These are phyloP conservation scores for Psilopogon haemacephalus DNA, from an alignment of 2,113 vertebrate species.

Conservation along the genomic window DNA sequence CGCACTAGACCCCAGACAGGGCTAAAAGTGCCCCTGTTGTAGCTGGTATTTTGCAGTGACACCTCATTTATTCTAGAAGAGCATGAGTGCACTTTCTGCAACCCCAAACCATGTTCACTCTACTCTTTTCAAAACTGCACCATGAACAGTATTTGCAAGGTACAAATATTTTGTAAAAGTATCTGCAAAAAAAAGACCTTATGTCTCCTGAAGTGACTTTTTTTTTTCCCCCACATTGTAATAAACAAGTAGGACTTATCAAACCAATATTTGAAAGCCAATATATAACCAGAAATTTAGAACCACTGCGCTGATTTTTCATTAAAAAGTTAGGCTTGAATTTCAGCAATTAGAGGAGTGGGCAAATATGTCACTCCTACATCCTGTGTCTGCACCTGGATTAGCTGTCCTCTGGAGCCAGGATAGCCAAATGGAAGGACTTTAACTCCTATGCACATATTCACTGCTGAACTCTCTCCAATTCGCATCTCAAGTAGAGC, in stretches of 20 bases:
- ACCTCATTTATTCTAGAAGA: constrained; percentile 36
- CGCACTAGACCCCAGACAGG: neutral
- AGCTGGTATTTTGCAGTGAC: constrained; percentile 33
- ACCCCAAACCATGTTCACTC: neutral
- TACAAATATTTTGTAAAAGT: neutral
- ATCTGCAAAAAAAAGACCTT: neutral
- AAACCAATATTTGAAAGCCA: neutral
- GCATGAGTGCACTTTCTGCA: neutral
- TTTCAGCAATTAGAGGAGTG: neutral
- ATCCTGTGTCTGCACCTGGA: neutral
- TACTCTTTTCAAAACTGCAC: neutral
- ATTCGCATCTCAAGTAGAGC: neutral
- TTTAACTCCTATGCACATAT: neutral
- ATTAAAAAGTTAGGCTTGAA: neutral
- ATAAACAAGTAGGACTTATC: neutral
- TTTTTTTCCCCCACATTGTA: neutral
- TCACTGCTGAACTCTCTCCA: neutral
- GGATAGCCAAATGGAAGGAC: neutral
- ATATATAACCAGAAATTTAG: neutral
- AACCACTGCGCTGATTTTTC: neutral
- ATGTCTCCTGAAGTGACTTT: neutral
- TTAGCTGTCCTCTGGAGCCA: neutral
- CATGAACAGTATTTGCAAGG: neutral
- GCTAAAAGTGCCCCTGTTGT: neutral
- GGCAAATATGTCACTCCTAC: neutral